These are phyloP conservation scores for Patella depressa DNA, from an alignment of 2,888 invertebrate genomes.

Conservation along the genomic window DNA sequence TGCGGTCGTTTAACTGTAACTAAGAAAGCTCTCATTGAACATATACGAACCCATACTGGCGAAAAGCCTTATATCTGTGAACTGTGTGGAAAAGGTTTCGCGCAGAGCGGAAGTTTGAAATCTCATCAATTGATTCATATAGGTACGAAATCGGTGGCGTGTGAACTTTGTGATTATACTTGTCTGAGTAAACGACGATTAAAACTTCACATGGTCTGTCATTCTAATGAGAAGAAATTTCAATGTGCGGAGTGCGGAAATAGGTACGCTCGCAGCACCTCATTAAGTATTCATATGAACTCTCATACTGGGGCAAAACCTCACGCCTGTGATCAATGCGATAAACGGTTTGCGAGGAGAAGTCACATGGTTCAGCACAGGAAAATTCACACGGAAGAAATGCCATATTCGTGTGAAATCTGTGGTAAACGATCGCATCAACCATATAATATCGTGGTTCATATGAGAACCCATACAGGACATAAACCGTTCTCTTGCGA, in stretches of 20 bases:
- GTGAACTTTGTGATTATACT: constrained; percentile 1
- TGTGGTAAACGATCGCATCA: not conserved
- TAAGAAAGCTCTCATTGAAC: not conserved
- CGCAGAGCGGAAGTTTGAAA: not conserved
- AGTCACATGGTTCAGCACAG: not conserved
- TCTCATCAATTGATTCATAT: not conserved
- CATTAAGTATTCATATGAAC: not conserved
- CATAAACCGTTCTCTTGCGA: not conserved
- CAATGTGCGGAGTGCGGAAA: not conserved
- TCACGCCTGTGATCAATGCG: not conserved
- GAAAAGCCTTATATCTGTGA: constrained; percentile 11
- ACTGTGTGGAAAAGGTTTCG: constrained; percentile 6
- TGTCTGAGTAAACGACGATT: not conserved
- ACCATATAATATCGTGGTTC: not conserved
- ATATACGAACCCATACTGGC: not conserved
- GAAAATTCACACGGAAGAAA: constrained; percentile 13
- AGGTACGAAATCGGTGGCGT: not conserved
- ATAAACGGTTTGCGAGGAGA: not conserved
- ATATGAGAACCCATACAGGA: constrained; percentile 5
- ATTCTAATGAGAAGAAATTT: not conserved
- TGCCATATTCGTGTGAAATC: not conserved
- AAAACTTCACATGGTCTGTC: constrained; percentile 12
- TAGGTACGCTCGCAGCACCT: not conserved
- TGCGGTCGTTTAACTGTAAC: not conserved
- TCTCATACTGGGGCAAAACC: constrained; percentile 1